Conservation (phyloP, 2,797 vertebrate genomes). For the Siniperca undulata region DNA sequence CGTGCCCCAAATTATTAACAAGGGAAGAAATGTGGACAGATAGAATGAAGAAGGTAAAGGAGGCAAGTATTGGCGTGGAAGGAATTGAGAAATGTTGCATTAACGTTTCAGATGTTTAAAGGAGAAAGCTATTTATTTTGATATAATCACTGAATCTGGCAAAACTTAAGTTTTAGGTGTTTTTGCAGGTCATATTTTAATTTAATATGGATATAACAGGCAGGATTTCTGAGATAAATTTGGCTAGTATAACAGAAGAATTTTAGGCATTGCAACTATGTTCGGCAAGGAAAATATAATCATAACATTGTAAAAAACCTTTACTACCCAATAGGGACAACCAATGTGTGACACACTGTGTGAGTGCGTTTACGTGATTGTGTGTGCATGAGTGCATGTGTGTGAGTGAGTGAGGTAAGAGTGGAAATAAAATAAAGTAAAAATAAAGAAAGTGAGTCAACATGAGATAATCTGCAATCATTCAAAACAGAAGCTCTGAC, state of each 20-base stretch:
- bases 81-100: conserved; percentile 13
- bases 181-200: conserved; percentile 3
- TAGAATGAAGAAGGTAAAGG: background rate
- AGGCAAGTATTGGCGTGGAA: background rate
- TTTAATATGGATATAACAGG: background rate
- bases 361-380: background rate
- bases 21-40: conserved; percentile 10
- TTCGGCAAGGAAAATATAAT: background rate
- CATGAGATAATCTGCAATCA: conserved; percentile 26
- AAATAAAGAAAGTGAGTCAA: conserved; percentile 27
- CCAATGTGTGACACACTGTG: background rate
- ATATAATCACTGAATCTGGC: conserved; percentile 6
- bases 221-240: conserved; percentile 1
- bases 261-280: background rate
- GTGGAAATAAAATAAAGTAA: background rate
- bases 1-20: conserved; percentile 1
- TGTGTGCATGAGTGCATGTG: background rate
- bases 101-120: conserved; percentile 14
- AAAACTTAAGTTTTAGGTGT: background rate
- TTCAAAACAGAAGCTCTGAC: conserved; percentile 43
- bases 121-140: conserved; percentile 1
- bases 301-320: background rate
- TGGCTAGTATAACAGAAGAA: background rate
- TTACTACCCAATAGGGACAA: background rate
- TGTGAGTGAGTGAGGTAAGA: background rate